A percentile compares a stretch with the other conserved stretches of the same genome.
phyloP scores from a whole-genome alignment of 1,140 invertebrate genomes.

The Drosophila sturtevanti region DNA sequence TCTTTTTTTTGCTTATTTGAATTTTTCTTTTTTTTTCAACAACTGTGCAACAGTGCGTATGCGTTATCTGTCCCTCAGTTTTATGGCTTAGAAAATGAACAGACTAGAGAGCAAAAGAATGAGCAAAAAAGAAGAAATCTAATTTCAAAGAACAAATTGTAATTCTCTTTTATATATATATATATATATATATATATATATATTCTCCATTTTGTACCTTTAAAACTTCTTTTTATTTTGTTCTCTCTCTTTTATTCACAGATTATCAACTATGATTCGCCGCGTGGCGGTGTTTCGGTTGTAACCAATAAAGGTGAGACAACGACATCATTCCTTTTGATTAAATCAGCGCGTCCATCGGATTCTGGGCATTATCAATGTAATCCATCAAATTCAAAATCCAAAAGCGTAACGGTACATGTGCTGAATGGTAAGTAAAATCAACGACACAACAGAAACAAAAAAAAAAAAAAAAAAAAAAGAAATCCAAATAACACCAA shows the following conservation, averaged over 20 bases:
- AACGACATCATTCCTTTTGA: slow-evolving; percentile 90
- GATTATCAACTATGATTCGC: slow-evolving; percentile 96
- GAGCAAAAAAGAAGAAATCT: slow-evolving; percentile 23
- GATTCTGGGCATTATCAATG: slow-evolving; percentile 91
- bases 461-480: slow-evolving; percentile 30
- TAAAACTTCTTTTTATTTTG: slow-evolving; percentile 24
- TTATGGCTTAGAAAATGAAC: slow-evolving; percentile 74
- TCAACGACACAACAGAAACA: slow-evolving; percentile 63
- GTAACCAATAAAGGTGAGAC: slow-evolving; percentile 91
- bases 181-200: slow-evolving; percentile 35
- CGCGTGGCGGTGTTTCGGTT: slow-evolving; percentile 89
- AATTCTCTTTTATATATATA: neutral
- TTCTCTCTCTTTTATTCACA: slow-evolving; percentile 77
- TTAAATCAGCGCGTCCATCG: slow-evolving; percentile 88
- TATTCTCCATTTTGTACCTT: neutral
- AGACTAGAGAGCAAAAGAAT: neutral
- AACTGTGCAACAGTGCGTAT: slow-evolving; percentile 77
- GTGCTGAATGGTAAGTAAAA: slow-evolving; percentile 93
- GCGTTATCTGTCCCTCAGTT: slow-evolving; percentile 64
- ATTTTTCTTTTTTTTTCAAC: slow-evolving; percentile 59
- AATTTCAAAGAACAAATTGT: slow-evolving; percentile 23
- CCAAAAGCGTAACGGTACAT: slow-evolving; percentile 93
- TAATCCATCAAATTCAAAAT: slow-evolving; percentile 93
- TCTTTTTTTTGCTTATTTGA: slow-evolving; percentile 48
- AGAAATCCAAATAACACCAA: no score